Evolutionary conservation across 2,797 vertebrate genomes (phyloP).

Genomic region (Anniella stebbinsi): DNA sequence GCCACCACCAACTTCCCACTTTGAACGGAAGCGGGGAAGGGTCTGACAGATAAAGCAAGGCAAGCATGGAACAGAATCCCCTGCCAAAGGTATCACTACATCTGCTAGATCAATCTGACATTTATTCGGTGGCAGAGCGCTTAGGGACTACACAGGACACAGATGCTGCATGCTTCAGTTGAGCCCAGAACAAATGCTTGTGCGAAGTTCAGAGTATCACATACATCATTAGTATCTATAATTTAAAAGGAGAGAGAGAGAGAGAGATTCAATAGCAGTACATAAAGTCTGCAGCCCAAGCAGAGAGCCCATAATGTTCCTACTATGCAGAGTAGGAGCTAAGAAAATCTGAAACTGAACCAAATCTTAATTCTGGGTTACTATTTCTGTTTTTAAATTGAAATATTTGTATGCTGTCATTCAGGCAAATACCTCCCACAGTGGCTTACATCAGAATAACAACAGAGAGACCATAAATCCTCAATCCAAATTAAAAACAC

Average conservation of each 20-base stretch:
- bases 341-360: not conserved
- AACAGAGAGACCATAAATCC: not conserved
- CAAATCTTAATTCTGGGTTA: not conserved
- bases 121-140: not conserved
- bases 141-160: not conserved
- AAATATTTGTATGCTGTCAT: not conserved
- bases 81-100: not conserved
- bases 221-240: not conserved
- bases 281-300: not conserved
- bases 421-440: not conserved
- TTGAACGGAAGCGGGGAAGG: not conserved
- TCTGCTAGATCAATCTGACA: not conserved
- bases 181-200: not conserved
- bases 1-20: not conserved
- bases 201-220: not conserved
- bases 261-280: no score
- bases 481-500: not conserved
- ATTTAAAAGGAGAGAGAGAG: not conserved
- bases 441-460: not conserved
- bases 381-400: not conserved
- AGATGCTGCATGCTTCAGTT: not conserved
- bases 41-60: not conserved
- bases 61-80: not conserved
- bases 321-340: not conserved
- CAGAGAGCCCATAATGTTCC: not conserved